phyloP scores from a whole-genome alignment of 1,140 invertebrate species.

The Forficula auricularia region DNA sequence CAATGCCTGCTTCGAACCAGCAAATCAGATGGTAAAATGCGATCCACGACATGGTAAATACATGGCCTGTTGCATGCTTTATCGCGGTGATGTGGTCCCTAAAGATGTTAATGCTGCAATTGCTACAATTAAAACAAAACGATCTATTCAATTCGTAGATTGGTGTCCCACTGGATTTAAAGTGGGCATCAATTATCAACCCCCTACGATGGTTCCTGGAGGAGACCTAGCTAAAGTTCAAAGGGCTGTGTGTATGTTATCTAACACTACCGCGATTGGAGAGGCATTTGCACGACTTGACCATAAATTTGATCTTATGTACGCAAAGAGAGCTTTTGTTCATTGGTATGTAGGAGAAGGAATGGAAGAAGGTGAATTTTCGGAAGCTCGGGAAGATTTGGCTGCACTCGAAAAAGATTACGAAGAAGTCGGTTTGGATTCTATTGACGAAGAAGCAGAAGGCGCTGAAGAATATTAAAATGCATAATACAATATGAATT shows the following conservation, averaged over 20 bases:
- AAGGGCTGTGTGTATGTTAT: constrained; percentile 30
- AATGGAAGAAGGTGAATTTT: constrained; percentile 47
- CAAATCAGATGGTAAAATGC: constrained; percentile 86
- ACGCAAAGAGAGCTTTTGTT: constrained; percentile 52
- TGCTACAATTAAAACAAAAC: constrained; percentile 62
- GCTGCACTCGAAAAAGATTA: too few species aligned
- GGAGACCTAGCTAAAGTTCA: constrained; percentile 21
- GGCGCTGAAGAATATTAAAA: too few species aligned
- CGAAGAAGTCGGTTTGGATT: too few species aligned
- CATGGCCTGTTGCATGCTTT: constrained; percentile 73
- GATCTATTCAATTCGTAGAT: constrained; percentile 38
- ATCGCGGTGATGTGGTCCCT: constrained; percentile 43
- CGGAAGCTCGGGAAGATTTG: too few species aligned
- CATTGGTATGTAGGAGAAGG: constrained; percentile 64
- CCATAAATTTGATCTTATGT: constrained; percentile 44
- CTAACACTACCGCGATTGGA: constrained; percentile 66
- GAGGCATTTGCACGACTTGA: constrained; percentile 64
- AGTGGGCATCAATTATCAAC: constrained; percentile 62
- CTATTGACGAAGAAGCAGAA: too few species aligned
- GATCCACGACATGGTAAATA: constrained; percentile 75
- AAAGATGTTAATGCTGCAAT: constrained; percentile 44
- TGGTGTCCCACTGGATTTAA: constrained; percentile 19
- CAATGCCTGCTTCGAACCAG: constrained; percentile 69
- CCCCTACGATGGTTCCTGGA: constrained; percentile 59
- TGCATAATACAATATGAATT: too few species aligned